phyloP scores from a whole-genome alignment of 2,797 vertebrate genomes.

The Neopelma chrysocephalum region DNA sequence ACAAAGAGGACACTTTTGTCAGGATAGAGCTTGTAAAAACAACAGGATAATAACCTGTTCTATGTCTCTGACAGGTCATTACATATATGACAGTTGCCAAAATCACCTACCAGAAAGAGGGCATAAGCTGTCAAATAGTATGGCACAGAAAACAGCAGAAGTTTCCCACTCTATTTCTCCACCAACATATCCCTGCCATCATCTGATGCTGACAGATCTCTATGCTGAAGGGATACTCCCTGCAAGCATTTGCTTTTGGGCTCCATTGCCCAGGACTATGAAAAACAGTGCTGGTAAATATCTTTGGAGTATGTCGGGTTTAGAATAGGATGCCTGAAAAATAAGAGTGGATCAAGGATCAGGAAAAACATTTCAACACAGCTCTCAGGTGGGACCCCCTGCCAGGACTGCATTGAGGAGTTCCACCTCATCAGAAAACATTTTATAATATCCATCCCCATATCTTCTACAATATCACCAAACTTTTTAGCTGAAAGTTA shows the following conservation, averaged over 20 bases:
- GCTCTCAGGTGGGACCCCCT: neutral
- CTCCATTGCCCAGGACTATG: neutral
- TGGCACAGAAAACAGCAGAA: neutral
- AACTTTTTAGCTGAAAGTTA: neutral
- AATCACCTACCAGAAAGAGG: neutral
- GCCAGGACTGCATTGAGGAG: neutral
- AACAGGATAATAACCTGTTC: neutral
- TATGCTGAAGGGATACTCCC: neutral
- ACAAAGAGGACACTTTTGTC: neutral
- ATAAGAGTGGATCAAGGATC: neutral
- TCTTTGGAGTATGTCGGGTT: neutral
- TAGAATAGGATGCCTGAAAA: neutral
- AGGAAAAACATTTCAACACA: neutral
- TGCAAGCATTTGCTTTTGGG: neutral
- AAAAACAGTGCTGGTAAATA: neutral
- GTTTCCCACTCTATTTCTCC: neutral
- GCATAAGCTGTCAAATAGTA: neutral
- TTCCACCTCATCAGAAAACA: neutral
- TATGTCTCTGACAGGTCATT: neutral
- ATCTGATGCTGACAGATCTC: neutral
- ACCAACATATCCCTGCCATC: neutral
- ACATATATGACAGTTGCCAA: neutral
- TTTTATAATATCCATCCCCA: neutral
- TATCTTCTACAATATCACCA: neutral
- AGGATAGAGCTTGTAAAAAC: neutral